phyloP scores from a whole-genome alignment of 2,888 invertebrate genomes.

The Podabrus alpinus region DNA sequence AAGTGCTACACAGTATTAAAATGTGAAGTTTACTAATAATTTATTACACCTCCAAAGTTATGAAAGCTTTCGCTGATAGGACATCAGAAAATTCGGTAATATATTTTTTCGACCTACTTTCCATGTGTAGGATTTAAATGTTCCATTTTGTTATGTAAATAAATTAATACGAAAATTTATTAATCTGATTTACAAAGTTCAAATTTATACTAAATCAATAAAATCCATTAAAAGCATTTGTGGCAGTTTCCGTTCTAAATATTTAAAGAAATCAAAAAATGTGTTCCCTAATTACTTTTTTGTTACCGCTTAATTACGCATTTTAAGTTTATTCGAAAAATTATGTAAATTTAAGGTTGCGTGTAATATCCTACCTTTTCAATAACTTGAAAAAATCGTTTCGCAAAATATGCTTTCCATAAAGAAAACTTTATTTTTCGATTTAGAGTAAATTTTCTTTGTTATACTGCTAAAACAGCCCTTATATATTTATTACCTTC shows the following conservation, averaged over 20 bases:
- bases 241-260: neutral
- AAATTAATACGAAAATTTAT: neutral
- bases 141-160: neutral
- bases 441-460: neutral
- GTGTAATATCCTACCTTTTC: neutral
- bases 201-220: neutral
- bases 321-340: neutral
- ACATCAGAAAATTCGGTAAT: neutral
- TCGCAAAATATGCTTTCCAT: neutral
- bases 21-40: neutral
- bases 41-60: neutral
- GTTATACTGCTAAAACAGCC: neutral
- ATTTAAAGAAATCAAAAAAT: neutral
- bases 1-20: neutral
- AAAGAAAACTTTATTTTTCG: neutral
- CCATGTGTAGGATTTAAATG: neutral
- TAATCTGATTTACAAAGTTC: neutral
- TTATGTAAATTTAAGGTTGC: neutral
- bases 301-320: neutral
- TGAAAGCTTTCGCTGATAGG: neutral
- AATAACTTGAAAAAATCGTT: neutral
- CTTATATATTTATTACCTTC: neutral
- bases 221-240: neutral
- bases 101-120: neutral
- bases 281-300: neutral